Conservation (phyloP, 2,888 invertebrate genomes). For the Nineta flava region DNA sequence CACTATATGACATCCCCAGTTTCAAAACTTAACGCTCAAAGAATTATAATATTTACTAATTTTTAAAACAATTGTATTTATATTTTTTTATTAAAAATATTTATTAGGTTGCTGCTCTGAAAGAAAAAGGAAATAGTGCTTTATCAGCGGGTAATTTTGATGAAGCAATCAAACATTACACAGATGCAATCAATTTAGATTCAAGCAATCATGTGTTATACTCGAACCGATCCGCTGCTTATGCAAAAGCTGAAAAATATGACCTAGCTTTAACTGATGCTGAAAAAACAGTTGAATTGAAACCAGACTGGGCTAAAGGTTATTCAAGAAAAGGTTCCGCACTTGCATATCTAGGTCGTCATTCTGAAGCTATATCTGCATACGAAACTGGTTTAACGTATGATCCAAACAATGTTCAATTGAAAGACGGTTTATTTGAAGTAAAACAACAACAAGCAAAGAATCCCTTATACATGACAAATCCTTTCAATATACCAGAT, state of each 20-base stretch:
- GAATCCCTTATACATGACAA: constrained; percentile 19
- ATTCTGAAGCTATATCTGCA: constrained; percentile 58
- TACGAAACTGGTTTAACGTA: constrained; percentile 57
- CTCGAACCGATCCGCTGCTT: constrained; percentile 85
- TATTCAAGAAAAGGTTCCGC: constrained; percentile 84
- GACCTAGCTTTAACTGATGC: constrained; percentile 68
- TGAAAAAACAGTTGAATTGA: constrained; percentile 61
- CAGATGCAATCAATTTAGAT: constrained; percentile 68
- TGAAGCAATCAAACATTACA: constrained; percentile 65
- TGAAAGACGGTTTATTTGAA: constrained; percentile 50
- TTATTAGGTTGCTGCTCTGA: constrained; percentile 58
- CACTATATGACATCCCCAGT: too few species aligned
- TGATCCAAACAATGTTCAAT: constrained; percentile 57
- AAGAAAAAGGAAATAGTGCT: constrained; percentile 77
- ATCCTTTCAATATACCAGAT: constrained; percentile 39
- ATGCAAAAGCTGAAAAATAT: constrained; percentile 65
- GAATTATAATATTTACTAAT: too few species aligned
- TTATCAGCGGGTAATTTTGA: constrained; percentile 59
- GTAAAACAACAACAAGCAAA: constrained; percentile 22
- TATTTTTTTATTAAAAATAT: neutral
- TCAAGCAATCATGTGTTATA: constrained; percentile 72
- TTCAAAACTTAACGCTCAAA: too few species aligned
- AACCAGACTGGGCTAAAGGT: constrained; percentile 76
- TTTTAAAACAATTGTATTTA: neutral
- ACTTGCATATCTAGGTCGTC: constrained; percentile 54